Conservation (phyloP, 2,113 vertebrate genomes). For the Centropus bengalensis region DNA sequence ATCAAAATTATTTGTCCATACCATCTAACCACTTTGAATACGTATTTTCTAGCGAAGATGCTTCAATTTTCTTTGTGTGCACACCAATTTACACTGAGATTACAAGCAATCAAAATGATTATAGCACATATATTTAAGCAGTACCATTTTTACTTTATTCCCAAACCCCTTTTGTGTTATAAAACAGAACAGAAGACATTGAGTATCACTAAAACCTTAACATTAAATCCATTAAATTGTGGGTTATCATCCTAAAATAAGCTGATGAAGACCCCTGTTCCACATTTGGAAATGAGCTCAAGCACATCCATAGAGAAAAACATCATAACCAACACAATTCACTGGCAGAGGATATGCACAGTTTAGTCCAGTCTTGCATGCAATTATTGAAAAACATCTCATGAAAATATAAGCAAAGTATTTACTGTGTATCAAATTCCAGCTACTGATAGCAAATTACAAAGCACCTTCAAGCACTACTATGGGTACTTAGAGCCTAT, state of each 20-base stretch:
- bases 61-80: background rate
- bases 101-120: background rate
- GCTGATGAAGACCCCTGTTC: background rate
- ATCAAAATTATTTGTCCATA: background rate
- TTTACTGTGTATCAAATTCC: background rate
- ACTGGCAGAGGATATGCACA: background rate
- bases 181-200: background rate
- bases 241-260: background rate
- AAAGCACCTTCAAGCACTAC: background rate
- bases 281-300: background rate
- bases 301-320: background rate
- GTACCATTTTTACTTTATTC: accelerated
- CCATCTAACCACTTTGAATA: background rate
- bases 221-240: background rate
- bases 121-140: background rate
- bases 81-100: background rate
- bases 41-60: background rate
- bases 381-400: background rate
- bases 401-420: background rate
- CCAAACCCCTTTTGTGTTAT: background rate
- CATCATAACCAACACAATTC: background rate
- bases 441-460: background rate
- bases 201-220: background rate
- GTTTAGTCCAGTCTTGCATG: background rate
- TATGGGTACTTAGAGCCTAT: background rate